Evolutionary conservation across 1,140 invertebrate species (phyloP), one percentile per base, ranked within the genome.

Genomic region (Lepidurus arcticus): DNA sequence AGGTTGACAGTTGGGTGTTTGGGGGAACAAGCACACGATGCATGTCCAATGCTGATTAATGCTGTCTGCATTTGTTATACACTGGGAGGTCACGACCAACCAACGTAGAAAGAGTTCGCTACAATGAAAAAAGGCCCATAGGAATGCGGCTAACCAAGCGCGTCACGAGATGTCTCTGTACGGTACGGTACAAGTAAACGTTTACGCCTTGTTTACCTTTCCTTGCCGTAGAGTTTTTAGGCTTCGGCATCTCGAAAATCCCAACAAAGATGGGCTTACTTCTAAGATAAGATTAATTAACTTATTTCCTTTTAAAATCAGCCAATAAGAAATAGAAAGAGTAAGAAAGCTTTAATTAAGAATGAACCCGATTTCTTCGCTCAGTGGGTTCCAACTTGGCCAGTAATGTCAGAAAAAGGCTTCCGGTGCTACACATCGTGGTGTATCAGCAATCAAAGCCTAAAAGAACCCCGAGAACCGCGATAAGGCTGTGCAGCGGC

Each of bases 1-100:
- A 65, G 21, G 53, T 65, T 65, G 53, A 65, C 53, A 65, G 53
- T 65, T 65, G 9, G 53, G 53, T 9, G 8, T 9, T 65, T 1
- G 53, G 53, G 53, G 53, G 53, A 9, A n/a, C 53, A 7, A 65
- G 53, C 53, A 65, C 16, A 65, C 53, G 53, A 65, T 65, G 53
- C 53, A 65, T 65, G 53, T 65, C 53, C 53, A 65, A 65, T 65
- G 53, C 21, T 65, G 53, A 65, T 65, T 65, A 65, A 65, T 65
- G 53, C 53, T 9, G 53, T 16, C 53, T 21, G 53, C 53, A 65
- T 65, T 65, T 21, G 53, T 65, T 65, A 9, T 65, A 65, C 53
- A 21, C 53, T 13, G 53, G 9, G 53, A 65, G 53, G 9, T 65
- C 53, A 65, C 16, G 53, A 65, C 53, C 16, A 34, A 3, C 4